Evolutionary conservation across 1,140 invertebrate species (phyloP).

Genomic region (Drosophila miranda): DNA sequence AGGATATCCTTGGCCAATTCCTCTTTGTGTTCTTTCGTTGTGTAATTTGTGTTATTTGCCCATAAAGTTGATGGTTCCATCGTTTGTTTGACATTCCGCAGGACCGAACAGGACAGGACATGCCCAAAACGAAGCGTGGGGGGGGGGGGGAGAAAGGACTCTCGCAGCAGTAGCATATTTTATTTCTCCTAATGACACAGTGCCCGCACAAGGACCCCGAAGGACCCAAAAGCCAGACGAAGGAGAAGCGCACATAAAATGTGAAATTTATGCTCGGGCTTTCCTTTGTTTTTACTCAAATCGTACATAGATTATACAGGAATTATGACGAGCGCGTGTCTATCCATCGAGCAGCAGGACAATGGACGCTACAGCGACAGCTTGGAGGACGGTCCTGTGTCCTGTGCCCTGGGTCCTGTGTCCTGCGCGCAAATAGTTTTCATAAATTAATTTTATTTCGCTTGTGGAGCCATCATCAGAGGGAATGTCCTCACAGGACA

Average conservation of each 20-base stretch:
- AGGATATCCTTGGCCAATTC: constrained; percentile 22
- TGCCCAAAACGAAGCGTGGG: constrained; percentile 46
- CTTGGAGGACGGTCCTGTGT: constrained; percentile 8
- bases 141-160: constrained; percentile 21
- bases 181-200: constrained; percentile 76
- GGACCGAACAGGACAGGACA: constrained; percentile 58
- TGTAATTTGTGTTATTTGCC: constrained; percentile 71
- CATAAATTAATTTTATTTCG: constrained; percentile 82
- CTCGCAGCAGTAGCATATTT: constrained; percentile 65
- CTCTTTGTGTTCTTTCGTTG: constrained; percentile 42
- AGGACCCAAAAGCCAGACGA: constrained; percentile 25
- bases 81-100: constrained; percentile 80
- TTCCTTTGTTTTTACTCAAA: constrained; percentile 80
- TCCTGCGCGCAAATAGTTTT: constrained; percentile 75
- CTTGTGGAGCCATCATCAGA: constrained; percentile 52
- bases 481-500: constrained; percentile 19
- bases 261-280: constrained; percentile 77
- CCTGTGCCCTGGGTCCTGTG: constrained; percentile 34
- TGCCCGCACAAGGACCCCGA: constrained; percentile 60
- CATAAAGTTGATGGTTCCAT: constrained; percentile 77
- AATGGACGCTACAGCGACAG: constrained; percentile 40
- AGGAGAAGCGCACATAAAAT: constrained; percentile 76
- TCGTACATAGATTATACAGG: constrained; percentile 81
- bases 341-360: constrained; percentile 68
- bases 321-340: constrained; percentile 80